A percentile compares a stretch with the other conserved stretches of the same genome.
Conservation (phyloP, 1,140 invertebrate genomes). For the Muscidifurax raptorellus region DNA sequence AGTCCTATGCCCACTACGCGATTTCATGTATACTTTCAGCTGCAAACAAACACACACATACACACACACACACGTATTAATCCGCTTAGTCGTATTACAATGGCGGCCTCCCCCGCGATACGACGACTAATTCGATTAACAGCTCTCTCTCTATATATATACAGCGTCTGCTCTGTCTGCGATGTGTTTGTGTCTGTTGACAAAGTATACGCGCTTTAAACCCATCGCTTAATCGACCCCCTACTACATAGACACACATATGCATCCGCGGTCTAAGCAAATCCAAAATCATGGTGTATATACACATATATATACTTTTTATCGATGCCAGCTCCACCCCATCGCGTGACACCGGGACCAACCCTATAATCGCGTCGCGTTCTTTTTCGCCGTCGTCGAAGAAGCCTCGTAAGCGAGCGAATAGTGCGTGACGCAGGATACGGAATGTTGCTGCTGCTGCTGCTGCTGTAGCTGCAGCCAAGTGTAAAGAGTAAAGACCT, state of each 20-base stretch:
- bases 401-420: slow-evolving; percentile 25
- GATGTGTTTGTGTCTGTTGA: not conserved
- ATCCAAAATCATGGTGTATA: not conserved
- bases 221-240: too few species aligned
- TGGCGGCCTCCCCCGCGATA: not conserved
- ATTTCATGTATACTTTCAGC: not conserved
- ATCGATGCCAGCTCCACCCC: not conserved
- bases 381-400: not conserved
- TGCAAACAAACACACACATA: not conserved
- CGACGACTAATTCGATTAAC: not conserved
- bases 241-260: too few species aligned
- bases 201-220: not conserved
- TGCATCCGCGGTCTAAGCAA: not conserved
- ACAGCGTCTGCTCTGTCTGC: not conserved
- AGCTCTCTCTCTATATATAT: too few species aligned
- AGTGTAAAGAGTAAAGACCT: slow-evolving; percentile 47
- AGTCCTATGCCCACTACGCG: too few species aligned
- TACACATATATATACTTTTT: too few species aligned
- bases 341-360: not conserved
- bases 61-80: not conserved
- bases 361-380: too few species aligned
- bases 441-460: not conserved
- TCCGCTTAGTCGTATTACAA: not conserved
- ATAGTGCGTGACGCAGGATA: not conserved
- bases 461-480: not conserved